Evolutionary conservation across 2,888 invertebrate species (phyloP), one percentile per base, ranked within the genome.

Genomic region (Andrena flavipes): DNA sequence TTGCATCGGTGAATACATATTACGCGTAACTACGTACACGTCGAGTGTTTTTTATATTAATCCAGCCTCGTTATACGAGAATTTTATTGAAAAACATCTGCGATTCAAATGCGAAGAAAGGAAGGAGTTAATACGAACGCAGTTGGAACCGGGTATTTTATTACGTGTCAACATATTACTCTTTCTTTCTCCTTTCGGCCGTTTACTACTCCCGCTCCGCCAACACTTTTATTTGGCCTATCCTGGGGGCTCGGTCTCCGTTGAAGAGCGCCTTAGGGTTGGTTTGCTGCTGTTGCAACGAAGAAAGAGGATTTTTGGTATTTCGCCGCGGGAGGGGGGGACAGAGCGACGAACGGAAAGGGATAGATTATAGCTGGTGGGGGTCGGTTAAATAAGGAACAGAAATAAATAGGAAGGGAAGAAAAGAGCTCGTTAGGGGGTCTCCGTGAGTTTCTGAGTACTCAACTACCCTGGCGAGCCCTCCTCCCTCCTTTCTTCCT

Each of bases 381-480:
- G 90, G 91, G 91, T 90, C 91, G 91, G 92, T 93, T 93, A 93
- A 93, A 93, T 93, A 93, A 93, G 92, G 92, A 93, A 91, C 92
- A 92, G 93, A 92, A 93, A 93, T 92, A 93, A 93, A 93, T 93
- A 93, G 91, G 91, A 88, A 88, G 89, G 87, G 88, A 89, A 89
- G 88, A 88, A 88, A 89, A 80, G 88, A 89, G 87, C 90, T 89
- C 89, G 91, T 90, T 91, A 91, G 88, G 84, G 88, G 88, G 88
- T 86, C 88, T 87, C 80, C 87, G 89, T 87, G 88, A 89, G 89
- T 90, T 91, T 91, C 90, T 88, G 90, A 91, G 91, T 91, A 91
- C 92, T 91, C 90, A 91, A 91, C 91, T 91, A 90, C 89, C 88
- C 87, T 84, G 87, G 84, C 84, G 64, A 79, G 80, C 83, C 78